Percentiles rank a stretch among this genome's conserved stretches.
Conservation (phyloP, 2,797 vertebrate genomes). For the Leptodactylus fallax region DNA sequence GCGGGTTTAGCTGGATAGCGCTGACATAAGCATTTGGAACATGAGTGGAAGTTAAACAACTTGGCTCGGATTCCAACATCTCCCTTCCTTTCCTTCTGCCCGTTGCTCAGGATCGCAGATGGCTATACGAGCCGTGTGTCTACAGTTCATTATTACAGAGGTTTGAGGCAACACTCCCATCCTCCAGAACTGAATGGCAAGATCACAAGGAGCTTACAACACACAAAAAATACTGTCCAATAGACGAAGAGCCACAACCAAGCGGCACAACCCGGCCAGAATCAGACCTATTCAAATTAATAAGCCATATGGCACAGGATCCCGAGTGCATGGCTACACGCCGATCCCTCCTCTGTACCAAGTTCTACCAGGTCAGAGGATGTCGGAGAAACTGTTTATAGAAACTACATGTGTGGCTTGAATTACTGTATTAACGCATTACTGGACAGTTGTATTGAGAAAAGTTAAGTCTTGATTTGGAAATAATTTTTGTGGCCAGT, state of each 20-base stretch:
- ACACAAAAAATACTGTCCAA: conserved; percentile 29
- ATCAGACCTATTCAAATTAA: conserved; percentile 33
- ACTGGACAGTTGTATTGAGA: too few species aligned
- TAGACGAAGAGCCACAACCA: conserved; percentile 25
- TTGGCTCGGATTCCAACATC: conserved; percentile 55
- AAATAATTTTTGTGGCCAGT: too few species aligned
- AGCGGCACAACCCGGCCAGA: conserved; percentile 11
- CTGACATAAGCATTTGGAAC: conserved; percentile 61
- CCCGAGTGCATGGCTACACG: background rate
- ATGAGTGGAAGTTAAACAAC: conserved; percentile 56
- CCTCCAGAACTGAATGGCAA: conserved; percentile 11
- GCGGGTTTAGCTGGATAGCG: conserved; percentile 39
- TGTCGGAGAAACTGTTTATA: background rate
- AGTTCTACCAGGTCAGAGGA: conserved; percentile 3
- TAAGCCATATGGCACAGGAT: conserved; percentile 48
- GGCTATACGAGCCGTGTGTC: conserved; percentile 42
- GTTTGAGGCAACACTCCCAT: conserved; percentile 31
- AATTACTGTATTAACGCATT: too few species aligned
- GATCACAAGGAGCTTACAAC: background rate
- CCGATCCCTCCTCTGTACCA: conserved; percentile 16
- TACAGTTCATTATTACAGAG: conserved; percentile 56
- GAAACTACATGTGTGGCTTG: too few species aligned
- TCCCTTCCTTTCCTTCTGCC: conserved; percentile 52
- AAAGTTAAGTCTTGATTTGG: too few species aligned
- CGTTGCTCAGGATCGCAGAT: conserved; percentile 58